phyloP scores from a whole-genome alignment of 2,888 invertebrate species.

The Agonopterix heracliana region DNA sequence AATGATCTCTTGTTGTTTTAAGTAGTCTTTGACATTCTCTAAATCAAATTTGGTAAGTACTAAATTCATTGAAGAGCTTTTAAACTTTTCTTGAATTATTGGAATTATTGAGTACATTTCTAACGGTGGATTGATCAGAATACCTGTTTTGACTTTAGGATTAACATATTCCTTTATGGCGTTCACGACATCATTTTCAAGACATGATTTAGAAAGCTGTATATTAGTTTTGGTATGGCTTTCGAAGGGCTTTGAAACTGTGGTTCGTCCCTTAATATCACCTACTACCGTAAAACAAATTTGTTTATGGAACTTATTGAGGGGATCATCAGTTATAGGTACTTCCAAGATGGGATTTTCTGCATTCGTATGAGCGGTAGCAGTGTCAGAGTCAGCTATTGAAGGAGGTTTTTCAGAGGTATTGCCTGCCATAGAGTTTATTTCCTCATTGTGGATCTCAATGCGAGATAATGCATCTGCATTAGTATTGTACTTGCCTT shows the following conservation, averaged over 20 bases:
- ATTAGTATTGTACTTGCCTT: conserved; percentile 5
- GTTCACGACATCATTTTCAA: background rate
- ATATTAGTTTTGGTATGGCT: background rate
- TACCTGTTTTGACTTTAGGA: background rate
- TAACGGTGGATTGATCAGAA: background rate
- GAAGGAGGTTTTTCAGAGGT: background rate
- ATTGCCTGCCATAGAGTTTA: background rate
- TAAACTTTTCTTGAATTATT: conserved; percentile 5
- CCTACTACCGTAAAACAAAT: background rate
- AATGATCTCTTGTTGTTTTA: conserved; percentile 5
- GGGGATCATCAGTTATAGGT: conserved; percentile 6
- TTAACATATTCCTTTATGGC: background rate
- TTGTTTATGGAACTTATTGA: conserved; percentile 2
- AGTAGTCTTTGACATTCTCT: background rate
- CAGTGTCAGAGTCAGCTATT: background rate
- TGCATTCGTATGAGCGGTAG: background rate
- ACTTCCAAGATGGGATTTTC: conserved; percentile 8
- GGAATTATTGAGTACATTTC: conserved; percentile 4
- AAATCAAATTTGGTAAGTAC: conserved; percentile 3
- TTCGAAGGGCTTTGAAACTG: background rate
- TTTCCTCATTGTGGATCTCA: background rate
- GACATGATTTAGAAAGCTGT: background rate
- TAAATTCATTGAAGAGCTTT: conserved; percentile 9
- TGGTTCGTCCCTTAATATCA: background rate
- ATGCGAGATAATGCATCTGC: background rate